These are phyloP conservation scores for Parus major DNA, from an alignment of 2,113 vertebrate genomes.

Conservation along the genomic window DNA sequence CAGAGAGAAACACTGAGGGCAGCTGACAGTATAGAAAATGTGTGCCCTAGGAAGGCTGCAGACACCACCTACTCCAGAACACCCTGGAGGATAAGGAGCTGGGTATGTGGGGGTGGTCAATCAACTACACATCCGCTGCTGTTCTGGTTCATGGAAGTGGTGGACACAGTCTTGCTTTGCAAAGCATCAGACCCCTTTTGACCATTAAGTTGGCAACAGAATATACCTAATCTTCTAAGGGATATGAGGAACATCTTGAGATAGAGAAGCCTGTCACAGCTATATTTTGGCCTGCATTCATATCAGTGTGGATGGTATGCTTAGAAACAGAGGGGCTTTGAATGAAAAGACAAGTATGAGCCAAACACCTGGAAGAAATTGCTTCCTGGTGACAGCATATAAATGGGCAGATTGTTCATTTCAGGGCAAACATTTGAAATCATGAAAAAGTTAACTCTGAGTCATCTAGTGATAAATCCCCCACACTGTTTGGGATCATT, in stretches of 20 bases:
- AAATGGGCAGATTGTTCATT: not conserved
- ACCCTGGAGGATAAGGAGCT: not conserved
- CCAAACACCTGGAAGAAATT: constrained; percentile 51
- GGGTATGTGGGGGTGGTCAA: fast-evolving
- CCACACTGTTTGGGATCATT: not conserved
- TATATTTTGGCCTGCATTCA: not conserved
- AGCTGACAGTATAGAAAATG: not conserved
- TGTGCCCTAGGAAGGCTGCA: not conserved
- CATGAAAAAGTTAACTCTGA: not conserved
- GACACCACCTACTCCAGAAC: not conserved
- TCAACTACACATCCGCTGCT: fast-evolving
- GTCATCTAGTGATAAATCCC: not conserved
- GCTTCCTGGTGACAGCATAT: not conserved
- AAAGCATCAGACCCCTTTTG: not conserved
- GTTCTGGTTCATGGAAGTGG: not conserved
- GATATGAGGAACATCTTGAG: not conserved
- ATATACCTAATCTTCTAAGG: not conserved
- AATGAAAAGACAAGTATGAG: not conserved
- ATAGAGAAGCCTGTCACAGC: not conserved
- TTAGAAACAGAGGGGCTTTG: constrained; percentile 15
- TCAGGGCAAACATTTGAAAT: not conserved
- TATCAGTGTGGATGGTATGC: not conserved
- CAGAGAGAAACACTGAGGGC: not conserved
- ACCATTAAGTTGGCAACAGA: not conserved
- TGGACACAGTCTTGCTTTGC: not conserved